Evolutionary conservation across 2,888 invertebrate species (phyloP).

Genomic region (Pycnomerus fuliginosus): DNA sequence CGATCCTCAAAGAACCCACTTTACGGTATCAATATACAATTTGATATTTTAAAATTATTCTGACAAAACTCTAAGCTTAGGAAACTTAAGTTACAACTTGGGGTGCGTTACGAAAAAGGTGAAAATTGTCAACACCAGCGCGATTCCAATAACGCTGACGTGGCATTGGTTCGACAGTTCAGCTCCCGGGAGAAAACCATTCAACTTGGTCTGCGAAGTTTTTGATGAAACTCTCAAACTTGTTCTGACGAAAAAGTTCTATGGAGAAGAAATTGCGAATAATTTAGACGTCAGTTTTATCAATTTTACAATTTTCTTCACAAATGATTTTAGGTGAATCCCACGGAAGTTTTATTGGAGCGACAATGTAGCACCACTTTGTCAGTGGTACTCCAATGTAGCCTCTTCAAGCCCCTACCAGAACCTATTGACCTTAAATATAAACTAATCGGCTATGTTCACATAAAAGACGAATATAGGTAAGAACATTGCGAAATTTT

Average conservation of each 20-base stretch:
- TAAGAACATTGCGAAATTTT: slow-evolving; percentile 5
- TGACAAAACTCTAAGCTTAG: background rate
- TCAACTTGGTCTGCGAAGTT: no score
- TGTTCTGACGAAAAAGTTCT: no score
- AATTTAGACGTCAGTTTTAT: no score
- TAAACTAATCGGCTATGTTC: slow-evolving; percentile 31
- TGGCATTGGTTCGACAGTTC: background rate
- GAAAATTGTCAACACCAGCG: background rate
- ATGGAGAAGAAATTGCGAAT: no score
- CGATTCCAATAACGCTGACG: background rate
- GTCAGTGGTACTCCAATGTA: no score
- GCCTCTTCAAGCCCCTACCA: no score
- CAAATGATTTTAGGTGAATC: background rate
- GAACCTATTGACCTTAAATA: no score
- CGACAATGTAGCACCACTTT: background rate
- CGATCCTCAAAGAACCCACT: slow-evolving; percentile 36
- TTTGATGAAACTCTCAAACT: no score
- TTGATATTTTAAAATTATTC: no score
- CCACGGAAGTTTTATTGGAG: background rate
- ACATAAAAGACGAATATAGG: slow-evolving; percentile 26
- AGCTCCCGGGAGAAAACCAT: no score
- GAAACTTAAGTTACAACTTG: background rate
- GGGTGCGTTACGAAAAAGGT: background rate
- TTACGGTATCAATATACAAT: slow-evolving; percentile 38
- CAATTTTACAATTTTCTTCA: background rate